Conservation (phyloP, 2,888 invertebrate species). For the Diaprepes abbreviatus region DNA sequence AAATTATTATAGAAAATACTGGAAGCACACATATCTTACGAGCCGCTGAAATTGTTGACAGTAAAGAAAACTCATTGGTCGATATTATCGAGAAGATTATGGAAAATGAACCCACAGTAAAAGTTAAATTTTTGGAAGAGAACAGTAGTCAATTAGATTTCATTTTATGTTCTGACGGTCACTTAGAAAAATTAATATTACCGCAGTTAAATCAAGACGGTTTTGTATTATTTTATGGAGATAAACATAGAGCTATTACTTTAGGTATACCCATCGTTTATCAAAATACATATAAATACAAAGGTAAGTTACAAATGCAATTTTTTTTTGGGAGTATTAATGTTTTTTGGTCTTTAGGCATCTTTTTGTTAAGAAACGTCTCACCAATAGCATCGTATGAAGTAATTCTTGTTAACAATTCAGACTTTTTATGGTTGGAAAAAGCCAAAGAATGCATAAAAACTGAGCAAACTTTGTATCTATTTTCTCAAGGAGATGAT, state of each 20-base stretch:
- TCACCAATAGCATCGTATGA: not conserved
- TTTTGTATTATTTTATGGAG: constrained; percentile 48
- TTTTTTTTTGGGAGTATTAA: too few species aligned
- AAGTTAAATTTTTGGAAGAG: constrained; percentile 11
- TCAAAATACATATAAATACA: constrained; percentile 20
- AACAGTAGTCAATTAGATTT: constrained; percentile 31
- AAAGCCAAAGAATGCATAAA: constrained; percentile 59
- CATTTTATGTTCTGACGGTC: constrained; percentile 30
- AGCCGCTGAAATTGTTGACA: constrained; percentile 23
- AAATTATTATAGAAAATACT: constrained; percentile 52
- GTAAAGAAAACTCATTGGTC: constrained; percentile 16
- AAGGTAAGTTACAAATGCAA: too few species aligned
- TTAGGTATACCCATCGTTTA: constrained; percentile 22
- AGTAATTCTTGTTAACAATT: constrained; percentile 16
- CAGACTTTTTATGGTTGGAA: constrained; percentile 52
- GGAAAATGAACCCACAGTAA: constrained; percentile 31
- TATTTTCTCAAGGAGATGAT: constrained; percentile 46
- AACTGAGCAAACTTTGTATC: constrained; percentile 44
- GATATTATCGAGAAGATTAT: constrained; percentile 34
- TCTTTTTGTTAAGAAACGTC: constrained; percentile 32
- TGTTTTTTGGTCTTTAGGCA: too few species aligned
- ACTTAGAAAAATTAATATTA: constrained; percentile 1
- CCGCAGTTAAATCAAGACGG: constrained; percentile 39
- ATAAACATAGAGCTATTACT: not conserved
- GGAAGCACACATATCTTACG: constrained; percentile 22